Evolutionary conservation across 2,113 vertebrate species (phyloP).

Genomic region (Ondatra zibethicus): DNA sequence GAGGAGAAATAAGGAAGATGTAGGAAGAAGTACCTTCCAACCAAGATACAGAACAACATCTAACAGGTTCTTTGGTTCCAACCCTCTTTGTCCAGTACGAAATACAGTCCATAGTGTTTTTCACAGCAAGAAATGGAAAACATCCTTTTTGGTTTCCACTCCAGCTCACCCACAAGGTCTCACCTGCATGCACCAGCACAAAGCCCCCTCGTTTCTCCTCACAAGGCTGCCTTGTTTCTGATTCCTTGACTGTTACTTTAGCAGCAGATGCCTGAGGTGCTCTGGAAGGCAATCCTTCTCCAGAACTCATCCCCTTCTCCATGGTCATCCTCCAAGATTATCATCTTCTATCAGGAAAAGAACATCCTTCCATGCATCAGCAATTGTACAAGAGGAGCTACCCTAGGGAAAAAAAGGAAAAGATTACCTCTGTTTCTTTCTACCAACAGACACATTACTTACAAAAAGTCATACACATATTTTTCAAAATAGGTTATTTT

Average conservation of each 20-base stretch:
- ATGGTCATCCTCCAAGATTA: conserved; percentile 86
- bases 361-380: conserved; percentile 84
- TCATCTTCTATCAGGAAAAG: conserved; percentile 86
- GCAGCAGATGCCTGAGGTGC: conserved; percentile 87
- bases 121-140: conserved; percentile 16
- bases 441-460: background rate
- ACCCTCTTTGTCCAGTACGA: background rate
- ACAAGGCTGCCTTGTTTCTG: conserved; percentile 85
- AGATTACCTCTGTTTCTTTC: conserved; percentile 53
- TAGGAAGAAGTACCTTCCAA: background rate
- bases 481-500: background rate
- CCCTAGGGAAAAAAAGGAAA: conserved; percentile 83
- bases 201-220: conserved; percentile 92
- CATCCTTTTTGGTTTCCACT: conserved; percentile 23
- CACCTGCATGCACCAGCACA: conserved; percentile 99
- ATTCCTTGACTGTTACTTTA: conserved; percentile 85
- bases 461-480: conserved; percentile 61
- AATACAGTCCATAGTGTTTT: conserved; percentile 25
- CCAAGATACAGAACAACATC: background rate
- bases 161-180: conserved; percentile 61
- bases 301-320: conserved; percentile 89
- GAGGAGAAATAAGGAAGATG: background rate
- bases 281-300: conserved; percentile 87
- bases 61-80: conserved; percentile 5
- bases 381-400: conserved; percentile 76